Evolutionary conservation across 2,888 invertebrate genomes (phyloP), one percentile per base, ranked within the genome.

Genomic region (Pachydiplax longipennis): DNA sequence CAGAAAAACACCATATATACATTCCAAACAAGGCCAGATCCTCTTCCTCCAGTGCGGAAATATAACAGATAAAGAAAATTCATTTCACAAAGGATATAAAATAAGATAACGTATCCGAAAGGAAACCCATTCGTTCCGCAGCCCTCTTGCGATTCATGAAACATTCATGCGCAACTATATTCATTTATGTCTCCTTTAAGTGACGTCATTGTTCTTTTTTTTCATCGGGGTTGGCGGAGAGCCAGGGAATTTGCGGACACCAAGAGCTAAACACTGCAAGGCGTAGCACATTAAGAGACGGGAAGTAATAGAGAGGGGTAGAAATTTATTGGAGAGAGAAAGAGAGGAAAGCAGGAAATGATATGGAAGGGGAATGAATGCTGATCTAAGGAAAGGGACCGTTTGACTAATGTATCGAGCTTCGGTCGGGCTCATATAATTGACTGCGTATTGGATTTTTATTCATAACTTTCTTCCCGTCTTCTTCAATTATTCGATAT

Each of bases 141-240:
- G 35, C 58, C 22, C 61, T 61, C 87, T 18, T 48, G 10, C 48
- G 18, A 58, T 87, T 87, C 37, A 58, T 61, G 61, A 87, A 37
- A 61, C 25, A 87, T 87, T 61, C 82, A 82, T 82, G 44, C 25
- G n/a, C 22, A 22, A 61, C 53, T 58, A 61, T 87, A 87, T 87
- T 87, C 83, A 83, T 83, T 37, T 58, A 31, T 58, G 58, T 31
- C 53, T 4, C 35, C 35, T 31, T 35, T 58, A 58, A 87, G 87
- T 25, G 87, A 18, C 37, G 61, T 35, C 61, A 18, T 87, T 87
- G 61, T 87, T 58, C 35, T 58, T 87, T 87, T 87, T 61, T 87
- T 61, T 37, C n/a, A 6, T 13, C 31, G 87, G 73, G 31, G 13
- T 37, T 87, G 87, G 87, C 87, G 25, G 8, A n/a, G 22, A 58